Percentiles rank a stretch among this genome's conserved stretches.
phyloP scores from a whole-genome alignment of 2,113 vertebrate genomes.

The Hippotragus niger region DNA sequence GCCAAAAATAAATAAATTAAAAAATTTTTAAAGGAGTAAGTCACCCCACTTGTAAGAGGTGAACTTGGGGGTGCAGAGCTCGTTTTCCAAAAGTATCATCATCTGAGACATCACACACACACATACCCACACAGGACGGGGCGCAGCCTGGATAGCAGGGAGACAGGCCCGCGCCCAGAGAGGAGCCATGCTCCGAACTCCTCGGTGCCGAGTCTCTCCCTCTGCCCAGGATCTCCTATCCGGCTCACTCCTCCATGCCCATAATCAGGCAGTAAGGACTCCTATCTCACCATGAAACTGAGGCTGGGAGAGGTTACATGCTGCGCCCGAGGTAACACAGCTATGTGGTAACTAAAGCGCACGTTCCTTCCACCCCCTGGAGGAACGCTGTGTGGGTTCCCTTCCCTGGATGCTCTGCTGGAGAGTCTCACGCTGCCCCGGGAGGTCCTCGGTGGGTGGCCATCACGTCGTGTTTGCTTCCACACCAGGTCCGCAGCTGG shows the following conservation, averaged over 20 bases:
- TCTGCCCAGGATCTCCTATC: no score
- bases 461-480: neutral
- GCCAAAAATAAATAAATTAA: neutral
- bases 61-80: neutral
- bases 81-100: neutral
- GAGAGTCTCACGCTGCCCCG: neutral
- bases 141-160: neutral
- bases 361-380: accelerated
- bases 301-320: neutral
- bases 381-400: neutral
- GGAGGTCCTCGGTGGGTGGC: neutral
- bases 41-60: neutral
- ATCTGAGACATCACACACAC: neutral
- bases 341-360: neutral
- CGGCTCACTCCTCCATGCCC: neutral
- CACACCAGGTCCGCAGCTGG: neutral
- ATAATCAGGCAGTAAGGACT: neutral
- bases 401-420: neutral
- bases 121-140: neutral
- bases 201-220: neutral
- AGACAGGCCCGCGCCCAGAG: neutral
- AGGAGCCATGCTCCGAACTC: accelerated
- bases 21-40: neutral
- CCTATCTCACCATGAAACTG: neutral
- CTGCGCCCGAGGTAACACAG: neutral